These are phyloP conservation scores for Xenus cinereus DNA, from an alignment of 2,113 vertebrate genomes.

Conservation along the genomic window DNA sequence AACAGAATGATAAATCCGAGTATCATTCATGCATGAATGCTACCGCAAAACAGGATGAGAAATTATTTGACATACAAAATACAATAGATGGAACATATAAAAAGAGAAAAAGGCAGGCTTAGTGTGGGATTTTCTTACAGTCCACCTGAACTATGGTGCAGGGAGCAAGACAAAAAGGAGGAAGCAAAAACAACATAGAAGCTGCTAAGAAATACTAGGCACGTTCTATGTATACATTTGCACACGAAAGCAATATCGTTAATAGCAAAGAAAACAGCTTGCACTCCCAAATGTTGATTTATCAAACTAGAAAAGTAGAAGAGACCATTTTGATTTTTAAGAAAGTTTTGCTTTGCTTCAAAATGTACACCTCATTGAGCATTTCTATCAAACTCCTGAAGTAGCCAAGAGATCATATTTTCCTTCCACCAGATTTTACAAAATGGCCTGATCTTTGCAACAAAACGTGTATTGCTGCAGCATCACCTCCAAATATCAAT, in stretches of 20 bases:
- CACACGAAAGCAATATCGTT: background rate
- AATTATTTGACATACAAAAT: constrained; percentile 27
- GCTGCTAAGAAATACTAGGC: background rate
- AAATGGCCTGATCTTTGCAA: background rate
- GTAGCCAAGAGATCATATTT: background rate
- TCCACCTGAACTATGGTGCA: background rate
- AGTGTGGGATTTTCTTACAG: background rate
- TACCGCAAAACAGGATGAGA: background rate
- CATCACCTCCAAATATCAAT: background rate
- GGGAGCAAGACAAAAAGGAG: background rate
- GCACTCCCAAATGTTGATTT: background rate
- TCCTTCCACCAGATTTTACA: background rate
- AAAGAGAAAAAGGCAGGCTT: background rate
- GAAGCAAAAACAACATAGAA: background rate
- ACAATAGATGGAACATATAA: background rate
- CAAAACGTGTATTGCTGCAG: background rate
- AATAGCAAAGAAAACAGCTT: background rate
- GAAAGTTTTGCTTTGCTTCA: background rate
- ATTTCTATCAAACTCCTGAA: background rate
- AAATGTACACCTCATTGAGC: background rate
- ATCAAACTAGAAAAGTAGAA: background rate
- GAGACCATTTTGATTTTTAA: background rate
- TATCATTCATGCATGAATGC: background rate
- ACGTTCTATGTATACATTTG: background rate
- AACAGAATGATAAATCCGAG: constrained; percentile 1